These are phyloP conservation scores for Triplophysa bombifrons DNA, from an alignment of 2,797 vertebrate genomes.

Conservation along the genomic window DNA sequence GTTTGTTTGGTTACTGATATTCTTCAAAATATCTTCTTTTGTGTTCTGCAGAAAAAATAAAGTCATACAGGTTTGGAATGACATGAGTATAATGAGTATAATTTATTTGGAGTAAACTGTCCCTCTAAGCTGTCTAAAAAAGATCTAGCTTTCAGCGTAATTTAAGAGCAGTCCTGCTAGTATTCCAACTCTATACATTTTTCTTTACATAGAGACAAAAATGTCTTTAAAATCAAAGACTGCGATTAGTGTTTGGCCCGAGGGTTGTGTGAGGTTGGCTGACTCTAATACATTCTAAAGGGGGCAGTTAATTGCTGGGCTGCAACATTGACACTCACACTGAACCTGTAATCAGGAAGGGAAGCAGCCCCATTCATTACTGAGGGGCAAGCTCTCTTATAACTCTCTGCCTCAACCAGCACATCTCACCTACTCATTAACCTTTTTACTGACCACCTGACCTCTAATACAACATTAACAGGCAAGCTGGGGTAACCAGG, in stretches of 20 bases:
- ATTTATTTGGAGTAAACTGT: too few relatives aligned
- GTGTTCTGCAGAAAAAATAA: too few relatives aligned
- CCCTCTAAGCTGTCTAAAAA: neutral
- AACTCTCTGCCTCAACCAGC: constrained; percentile 18
- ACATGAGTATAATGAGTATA: too few relatives aligned
- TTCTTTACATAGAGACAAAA: constrained; percentile 4
- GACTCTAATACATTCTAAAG: constrained; percentile 33
- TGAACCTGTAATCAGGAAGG: constrained; percentile 47
- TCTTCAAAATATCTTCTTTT: too few relatives aligned
- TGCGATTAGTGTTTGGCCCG: constrained; percentile 2
- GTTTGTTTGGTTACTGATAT: too few relatives aligned
- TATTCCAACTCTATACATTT: neutral
- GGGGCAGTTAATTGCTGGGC: constrained; percentile 35
- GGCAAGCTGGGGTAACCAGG: neutral
- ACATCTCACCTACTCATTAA: constrained; percentile 48
- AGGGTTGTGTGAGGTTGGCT: constrained; percentile 30
- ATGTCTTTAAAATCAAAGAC: constrained; percentile 12
- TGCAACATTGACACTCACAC: constrained; percentile 20
- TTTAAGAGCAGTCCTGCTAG: neutral
- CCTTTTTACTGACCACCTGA: constrained; percentile 39
- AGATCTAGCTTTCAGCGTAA: neutral
- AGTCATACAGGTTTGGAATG: too few relatives aligned
- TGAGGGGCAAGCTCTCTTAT: constrained; percentile 22
- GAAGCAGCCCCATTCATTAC: constrained; percentile 53
- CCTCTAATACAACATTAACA: neutral